Conservation (phyloP, 2,113 vertebrate species). For the Galbula dea region DNA sequence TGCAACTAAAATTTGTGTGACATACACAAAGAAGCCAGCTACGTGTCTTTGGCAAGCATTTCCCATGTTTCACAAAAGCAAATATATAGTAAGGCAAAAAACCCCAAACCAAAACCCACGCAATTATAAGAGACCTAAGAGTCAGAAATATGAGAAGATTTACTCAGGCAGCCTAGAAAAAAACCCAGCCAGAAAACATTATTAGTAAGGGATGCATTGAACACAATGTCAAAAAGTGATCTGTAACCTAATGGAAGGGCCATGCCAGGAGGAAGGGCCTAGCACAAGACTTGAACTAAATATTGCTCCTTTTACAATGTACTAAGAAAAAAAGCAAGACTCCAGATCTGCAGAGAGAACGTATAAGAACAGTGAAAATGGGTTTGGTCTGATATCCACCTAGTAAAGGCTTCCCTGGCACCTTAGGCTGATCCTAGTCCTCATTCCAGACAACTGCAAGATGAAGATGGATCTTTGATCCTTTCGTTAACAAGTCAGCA, state of each 20-base stretch:
- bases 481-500: background rate
- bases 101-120: too few relatives aligned
- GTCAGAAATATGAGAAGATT: background rate
- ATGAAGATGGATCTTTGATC: background rate
- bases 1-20: background rate
- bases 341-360: background rate
- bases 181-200: background rate
- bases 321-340: background rate
- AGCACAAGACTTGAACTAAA: background rate
- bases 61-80: background rate
- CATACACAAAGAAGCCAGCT: background rate
- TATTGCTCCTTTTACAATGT: background rate
- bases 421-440: background rate
- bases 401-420: background rate
- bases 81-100: background rate
- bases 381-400: background rate
- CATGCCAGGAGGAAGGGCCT: background rate
- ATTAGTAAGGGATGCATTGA: background rate
- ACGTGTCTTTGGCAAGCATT: background rate
- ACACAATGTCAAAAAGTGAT: background rate
- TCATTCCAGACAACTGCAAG: background rate
- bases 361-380: background rate
- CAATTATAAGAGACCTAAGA: background rate
- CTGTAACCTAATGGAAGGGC: background rate
- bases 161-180: background rate